Evolutionary conservation across 1,140 invertebrate genomes (phyloP).

Genomic region (Pantala flavescens): DNA sequence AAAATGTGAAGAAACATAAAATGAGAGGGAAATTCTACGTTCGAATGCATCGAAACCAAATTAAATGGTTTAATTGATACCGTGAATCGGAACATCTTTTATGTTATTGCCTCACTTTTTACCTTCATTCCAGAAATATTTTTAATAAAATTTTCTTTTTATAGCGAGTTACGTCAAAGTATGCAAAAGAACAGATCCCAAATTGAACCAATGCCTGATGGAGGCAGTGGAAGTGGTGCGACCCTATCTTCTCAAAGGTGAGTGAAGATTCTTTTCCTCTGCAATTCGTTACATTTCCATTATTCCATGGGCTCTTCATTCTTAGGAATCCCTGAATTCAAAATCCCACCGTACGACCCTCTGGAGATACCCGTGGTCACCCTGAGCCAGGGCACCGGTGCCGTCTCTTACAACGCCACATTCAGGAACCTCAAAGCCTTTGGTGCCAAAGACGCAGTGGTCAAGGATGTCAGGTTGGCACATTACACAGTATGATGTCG

Average conservation of each 20-base stretch:
- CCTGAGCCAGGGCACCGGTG: constrained; percentile 46
- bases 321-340: constrained; percentile 44
- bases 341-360: constrained; percentile 51
- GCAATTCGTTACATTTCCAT: background rate
- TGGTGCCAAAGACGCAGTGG: constrained; percentile 23
- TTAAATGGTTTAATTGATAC: no score
- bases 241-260: constrained; percentile 21
- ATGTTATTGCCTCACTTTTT: no score
- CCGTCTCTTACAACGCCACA: constrained; percentile 45
- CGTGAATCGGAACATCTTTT: no score
- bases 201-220: constrained; percentile 18
- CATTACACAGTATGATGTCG: background rate
- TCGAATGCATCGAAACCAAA: no score
- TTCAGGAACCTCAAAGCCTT: constrained; percentile 44
- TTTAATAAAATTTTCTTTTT: no score
- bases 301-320: background rate
- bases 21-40: no score
- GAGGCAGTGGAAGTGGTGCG: constrained; percentile 17
- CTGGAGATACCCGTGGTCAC: constrained; percentile 45
- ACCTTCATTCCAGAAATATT: no score
- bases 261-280: no score
- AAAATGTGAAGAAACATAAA: no score
- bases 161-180: constrained; percentile 21
- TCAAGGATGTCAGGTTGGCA: constrained; percentile 24
- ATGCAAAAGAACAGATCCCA: constrained; percentile 19